Evolutionary conservation across 64 coral and sea anemone species (phyloP).

Genomic region (Montipora efflorescens): DNA sequence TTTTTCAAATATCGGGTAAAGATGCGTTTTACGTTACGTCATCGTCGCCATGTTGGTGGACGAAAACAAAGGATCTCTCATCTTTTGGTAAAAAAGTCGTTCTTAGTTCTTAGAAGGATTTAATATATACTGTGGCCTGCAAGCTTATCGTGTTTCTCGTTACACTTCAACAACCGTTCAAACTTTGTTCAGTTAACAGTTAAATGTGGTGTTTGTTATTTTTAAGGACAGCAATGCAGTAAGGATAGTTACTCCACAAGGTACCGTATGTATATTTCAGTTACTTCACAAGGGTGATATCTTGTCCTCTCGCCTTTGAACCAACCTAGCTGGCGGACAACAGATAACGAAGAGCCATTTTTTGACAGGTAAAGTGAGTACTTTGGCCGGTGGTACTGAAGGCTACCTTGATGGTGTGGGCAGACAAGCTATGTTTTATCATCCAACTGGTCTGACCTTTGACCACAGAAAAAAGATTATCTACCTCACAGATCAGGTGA

Average conservation of each 20-base stretch:
- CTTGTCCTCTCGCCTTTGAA: too few species aligned
- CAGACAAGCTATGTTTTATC: conserved; percentile 67
- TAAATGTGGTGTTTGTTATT: neutral
- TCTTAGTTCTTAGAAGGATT: too few species aligned
- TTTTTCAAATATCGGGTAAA: too few species aligned
- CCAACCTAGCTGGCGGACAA: too few species aligned
- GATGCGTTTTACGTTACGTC: too few species aligned
- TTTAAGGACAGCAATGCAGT: conserved; percentile 83
- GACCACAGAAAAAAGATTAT: conserved; percentile 74
- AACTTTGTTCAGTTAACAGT: neutral
- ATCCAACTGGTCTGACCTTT: conserved; percentile 88
- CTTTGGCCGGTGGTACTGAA: conserved; percentile 75
- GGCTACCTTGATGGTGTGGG: conserved; percentile 74
- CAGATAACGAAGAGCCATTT: neutral
- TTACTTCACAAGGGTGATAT: too few species aligned
- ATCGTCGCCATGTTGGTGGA: too few species aligned
- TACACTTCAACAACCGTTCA: too few species aligned
- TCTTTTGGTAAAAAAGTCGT: too few species aligned
- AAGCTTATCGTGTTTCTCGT: too few species aligned
- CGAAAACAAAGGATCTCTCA: too few species aligned
- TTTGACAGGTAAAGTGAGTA: conserved; percentile 75
- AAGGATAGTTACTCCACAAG: conserved; percentile 79
- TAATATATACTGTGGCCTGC: too few species aligned
- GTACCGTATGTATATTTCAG: conserved; percentile 20
- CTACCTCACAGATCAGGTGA: conserved; percentile 93